These are phyloP conservation scores for Microcaecilia unicolor DNA, from an alignment of 2,797 vertebrate genomes.

Conservation along the genomic window DNA sequence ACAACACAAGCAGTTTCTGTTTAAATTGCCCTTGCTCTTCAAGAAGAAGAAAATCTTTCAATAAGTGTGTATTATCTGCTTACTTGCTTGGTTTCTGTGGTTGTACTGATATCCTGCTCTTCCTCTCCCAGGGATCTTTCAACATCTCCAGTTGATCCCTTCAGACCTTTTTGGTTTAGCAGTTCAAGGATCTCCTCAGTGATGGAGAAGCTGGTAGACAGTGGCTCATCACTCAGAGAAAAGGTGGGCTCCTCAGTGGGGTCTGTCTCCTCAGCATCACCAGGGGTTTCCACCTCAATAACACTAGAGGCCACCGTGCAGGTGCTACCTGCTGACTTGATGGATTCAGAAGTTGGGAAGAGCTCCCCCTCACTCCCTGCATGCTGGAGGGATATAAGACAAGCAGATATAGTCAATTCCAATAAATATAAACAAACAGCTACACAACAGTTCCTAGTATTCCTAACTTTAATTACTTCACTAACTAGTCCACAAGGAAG, in stretches of 20 bases:
- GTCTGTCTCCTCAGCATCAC: conserved; percentile 35
- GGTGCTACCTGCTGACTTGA: conserved; percentile 47
- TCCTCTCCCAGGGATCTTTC: conserved; percentile 7
- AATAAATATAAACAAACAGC: too few relatives aligned
- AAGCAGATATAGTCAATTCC: too few relatives aligned
- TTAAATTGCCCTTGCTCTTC: too few relatives aligned
- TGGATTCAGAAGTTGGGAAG: conserved; percentile 29
- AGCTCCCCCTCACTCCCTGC: conserved; percentile 65
- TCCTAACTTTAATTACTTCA: too few relatives aligned
- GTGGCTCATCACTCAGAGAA: conserved; percentile 23
- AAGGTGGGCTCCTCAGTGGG: conserved; percentile 3
- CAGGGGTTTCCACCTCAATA: conserved; percentile 44
- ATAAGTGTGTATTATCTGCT: too few relatives aligned
- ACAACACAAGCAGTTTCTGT: too few relatives aligned
- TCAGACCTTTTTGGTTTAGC: conserved; percentile 62
- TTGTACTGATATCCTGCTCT: not conserved
- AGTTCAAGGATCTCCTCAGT: conserved; percentile 81
- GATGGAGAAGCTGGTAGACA: conserved; percentile 65
- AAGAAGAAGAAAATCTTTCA: too few relatives aligned
- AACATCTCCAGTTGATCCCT: conserved; percentile 33
- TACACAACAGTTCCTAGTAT: too few relatives aligned
- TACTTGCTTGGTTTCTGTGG: not conserved
- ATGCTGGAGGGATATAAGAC: conserved; percentile 35
- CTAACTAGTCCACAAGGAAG: too few relatives aligned
- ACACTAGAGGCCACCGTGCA: conserved; percentile 53